Percentiles rank a stretch among this genome's conserved stretches.
Conservation (phyloP, 2,888 invertebrate genomes). For the Mimumesa dahlbomi region DNA sequence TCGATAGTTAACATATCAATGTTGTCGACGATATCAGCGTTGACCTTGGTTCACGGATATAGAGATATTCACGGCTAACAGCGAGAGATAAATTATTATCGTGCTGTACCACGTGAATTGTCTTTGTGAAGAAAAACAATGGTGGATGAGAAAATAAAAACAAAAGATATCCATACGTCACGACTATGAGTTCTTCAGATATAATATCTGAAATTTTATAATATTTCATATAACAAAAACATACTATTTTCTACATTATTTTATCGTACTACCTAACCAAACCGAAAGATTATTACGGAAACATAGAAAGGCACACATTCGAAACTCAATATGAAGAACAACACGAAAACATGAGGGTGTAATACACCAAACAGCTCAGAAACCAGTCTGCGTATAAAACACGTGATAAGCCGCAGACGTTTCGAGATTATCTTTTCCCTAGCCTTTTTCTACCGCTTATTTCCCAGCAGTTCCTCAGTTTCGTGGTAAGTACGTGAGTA, state of each 20-base stretch:
- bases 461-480: neutral
- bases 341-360: too few relatives aligned
- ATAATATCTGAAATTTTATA: too few relatives aligned
- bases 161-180: too few relatives aligned
- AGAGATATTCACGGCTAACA: neutral
- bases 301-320: too few relatives aligned
- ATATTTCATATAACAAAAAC: too few relatives aligned
- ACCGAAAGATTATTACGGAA: too few relatives aligned
- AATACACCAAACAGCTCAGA: neutral
- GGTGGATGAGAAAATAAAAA: neutral
- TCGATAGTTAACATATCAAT: neutral
- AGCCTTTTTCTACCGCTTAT: neutral
- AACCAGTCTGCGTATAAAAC: neutral
- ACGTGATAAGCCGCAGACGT: neutral
- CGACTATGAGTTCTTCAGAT: too few relatives aligned
- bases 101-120: neutral
- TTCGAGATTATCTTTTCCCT: conserved; percentile 1
- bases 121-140: neutral
- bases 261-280: too few relatives aligned
- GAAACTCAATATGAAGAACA: too few relatives aligned
- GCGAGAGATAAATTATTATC: conserved; percentile 5
- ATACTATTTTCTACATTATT: too few relatives aligned
- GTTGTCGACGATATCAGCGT: neutral
- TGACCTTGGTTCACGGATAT: conserved; percentile 1
- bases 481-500: conserved; percentile 21